phyloP scores from a whole-genome alignment of 2,888 invertebrate species.

The Phortica magna region DNA sequence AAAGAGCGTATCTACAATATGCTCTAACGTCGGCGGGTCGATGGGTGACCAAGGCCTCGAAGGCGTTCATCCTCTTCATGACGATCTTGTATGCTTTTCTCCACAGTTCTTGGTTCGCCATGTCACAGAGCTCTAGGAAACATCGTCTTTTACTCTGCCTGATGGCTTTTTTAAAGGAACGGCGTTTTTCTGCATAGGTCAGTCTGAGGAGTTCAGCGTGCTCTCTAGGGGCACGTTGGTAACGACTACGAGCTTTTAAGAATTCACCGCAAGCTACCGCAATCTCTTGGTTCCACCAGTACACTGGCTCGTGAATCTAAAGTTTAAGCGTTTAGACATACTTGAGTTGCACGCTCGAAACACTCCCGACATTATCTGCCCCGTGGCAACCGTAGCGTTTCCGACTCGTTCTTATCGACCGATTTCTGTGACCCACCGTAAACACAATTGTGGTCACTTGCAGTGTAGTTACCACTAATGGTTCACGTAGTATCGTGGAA shows the following conservation, averaged over 20 bases:
- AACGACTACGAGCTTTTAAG: not conserved
- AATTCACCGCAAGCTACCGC: not conserved
- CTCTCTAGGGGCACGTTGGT: not conserved
- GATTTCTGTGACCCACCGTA: no score
- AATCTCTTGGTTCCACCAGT: not conserved
- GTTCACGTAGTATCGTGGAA: not conserved
- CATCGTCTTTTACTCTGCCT: not conserved
- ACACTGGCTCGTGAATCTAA: not conserved
- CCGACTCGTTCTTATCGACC: not conserved
- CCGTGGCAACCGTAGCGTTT: not conserved
- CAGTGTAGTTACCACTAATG: conserved; percentile 33
- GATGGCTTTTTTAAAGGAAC: not conserved
- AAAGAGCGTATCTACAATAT: not conserved
- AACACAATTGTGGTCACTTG: conserved; percentile 22
- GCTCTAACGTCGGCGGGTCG: not conserved
- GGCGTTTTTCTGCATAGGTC: not conserved
- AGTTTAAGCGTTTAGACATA: not conserved
- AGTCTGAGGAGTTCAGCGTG: not conserved
- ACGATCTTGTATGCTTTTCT: conserved; percentile 30
- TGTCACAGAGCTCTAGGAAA: conserved; percentile 19
- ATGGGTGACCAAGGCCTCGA: not conserved
- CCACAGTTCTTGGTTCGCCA: conserved; percentile 11
- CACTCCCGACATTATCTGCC: not conserved
- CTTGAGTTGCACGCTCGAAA: not conserved
- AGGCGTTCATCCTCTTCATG: not conserved